Evolutionary conservation across 2,113 vertebrate species (phyloP), one percentile per base, ranked within the genome.

Genomic region (Neotoma lepida): DNA sequence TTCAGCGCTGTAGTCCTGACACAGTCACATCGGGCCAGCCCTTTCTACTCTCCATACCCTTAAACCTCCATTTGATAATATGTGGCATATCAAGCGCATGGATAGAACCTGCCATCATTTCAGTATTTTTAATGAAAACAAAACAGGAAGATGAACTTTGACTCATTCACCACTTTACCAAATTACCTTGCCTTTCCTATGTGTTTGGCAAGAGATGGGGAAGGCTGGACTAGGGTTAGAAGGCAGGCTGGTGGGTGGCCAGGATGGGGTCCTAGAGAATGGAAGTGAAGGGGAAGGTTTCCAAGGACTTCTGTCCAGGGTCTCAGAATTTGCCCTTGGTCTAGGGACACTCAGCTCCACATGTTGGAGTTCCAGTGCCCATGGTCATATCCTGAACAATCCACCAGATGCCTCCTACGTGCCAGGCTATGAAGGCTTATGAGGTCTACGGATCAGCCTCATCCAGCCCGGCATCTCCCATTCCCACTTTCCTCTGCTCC

Each of bases 31-130:
- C 44, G 56, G 18, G 30, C 5, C 33, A 86, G 51, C 18, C 39
- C 33, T 95, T 91, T 90, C 26, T 93, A 44, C 41, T 90, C 39
- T 86, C 49, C 54, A 63, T 78, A 76, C 10, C 14, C 66, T n/a
- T 33, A 91, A 70, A 44, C 20, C 41, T 93, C 61, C 35, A 4
- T 89, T 92, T 94, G 68, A 33, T 84, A 49, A 84, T 78, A 77
- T 56, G 49, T 68, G 56, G 81, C 33, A 35, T 58, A 9, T 18
- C 84, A 41, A 49, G 24, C 56, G 18, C 4, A 26, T 93, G 54
- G 61, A 76, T 90, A 73, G 35, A 46, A 17, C 41, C 73, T 61
- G 63, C 41, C 86, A 9, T 56, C 39, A 80, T 46, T 71, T 3
- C n/a, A 61, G 1, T 10, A 41, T 63, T 70, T 26, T 89, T 93